Base-by-base conservation (phyloP, 2,888 invertebrate species). In the Perdita meconis region DNA sequence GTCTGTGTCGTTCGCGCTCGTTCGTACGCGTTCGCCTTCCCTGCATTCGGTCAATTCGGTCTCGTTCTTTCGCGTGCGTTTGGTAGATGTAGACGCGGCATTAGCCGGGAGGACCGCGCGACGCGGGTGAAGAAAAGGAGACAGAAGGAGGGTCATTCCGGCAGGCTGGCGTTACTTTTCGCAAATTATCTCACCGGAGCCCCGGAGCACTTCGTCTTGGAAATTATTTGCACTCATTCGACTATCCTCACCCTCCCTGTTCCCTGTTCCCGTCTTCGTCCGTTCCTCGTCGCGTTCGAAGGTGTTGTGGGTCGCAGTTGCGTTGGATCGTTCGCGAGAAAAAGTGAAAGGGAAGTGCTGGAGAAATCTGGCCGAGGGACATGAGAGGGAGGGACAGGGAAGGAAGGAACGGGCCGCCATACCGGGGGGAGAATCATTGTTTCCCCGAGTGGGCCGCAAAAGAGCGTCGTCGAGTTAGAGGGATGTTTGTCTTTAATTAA, bases 401-500 rank as follows among this genome's bases (percentile, higher is more conserved):
- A 70, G 69, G 78, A 81, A 79, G 81, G 82, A 74, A 80, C 73
- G 74, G 74, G 63, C 80, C 65, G 63, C 65, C 24, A 40, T 55
- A 64, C 19, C 74, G 66, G 75, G 68, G 77, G 69, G 71, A 66
- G 74, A 60, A 59, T 61, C 78, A 76, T 83, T 80, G 86, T 84
- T 84, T 78, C 76, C 73, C 69, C 69, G 64, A 83, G 82, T 83
- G 84, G 78, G 80, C 80, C 81, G 73, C 78, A 80, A 81, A 82
- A 85, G 80, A 83, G 82, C 76, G 81, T 82, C 80, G 83, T 80
- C 80, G 80, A 85, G 83, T 86, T 84, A 83, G 81, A 81, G 84
- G 86, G 87, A 86, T 90, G 90, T 91, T 91, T 91, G 90, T 87
- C 89, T 91, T 91, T 91, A 91, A 91, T 91, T 91, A 91, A 91